Evolutionary conservation across 2,888 invertebrate species (phyloP).

Genomic region (Orchesella flavescens): DNA sequence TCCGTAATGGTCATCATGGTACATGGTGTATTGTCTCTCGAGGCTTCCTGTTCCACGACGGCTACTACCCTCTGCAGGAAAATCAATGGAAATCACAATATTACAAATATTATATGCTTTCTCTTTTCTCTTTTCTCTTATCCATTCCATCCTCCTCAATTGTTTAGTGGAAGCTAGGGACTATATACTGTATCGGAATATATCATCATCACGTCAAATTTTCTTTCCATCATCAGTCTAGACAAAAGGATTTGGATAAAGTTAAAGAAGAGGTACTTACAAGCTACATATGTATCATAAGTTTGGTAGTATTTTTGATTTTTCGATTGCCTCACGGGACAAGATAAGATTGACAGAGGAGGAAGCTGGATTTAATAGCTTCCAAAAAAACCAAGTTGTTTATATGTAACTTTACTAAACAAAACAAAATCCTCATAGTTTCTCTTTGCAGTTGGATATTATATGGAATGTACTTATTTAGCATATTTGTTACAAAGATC

Average conservation of each 20-base stretch:
- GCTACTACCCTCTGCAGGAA: conserved; percentile 67
- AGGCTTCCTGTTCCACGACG: conserved; percentile 78
- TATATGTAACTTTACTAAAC: not conserved
- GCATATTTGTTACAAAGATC: too few species aligned
- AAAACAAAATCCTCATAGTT: too few species aligned
- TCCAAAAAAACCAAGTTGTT: conserved; percentile 2
- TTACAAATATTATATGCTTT: not conserved
- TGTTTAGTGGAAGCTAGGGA: too few species aligned
- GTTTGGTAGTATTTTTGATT: not conserved
- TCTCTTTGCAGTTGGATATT: too few species aligned
- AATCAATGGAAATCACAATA: conserved; percentile 14
- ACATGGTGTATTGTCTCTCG: conserved; percentile 86
- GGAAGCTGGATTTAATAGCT: conserved; percentile 25
- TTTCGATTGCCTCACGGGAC: conserved; percentile 3
- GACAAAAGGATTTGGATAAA: not conserved
- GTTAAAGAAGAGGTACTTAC: not conserved
- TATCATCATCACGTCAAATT: not conserved
- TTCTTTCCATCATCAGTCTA: not conserved
- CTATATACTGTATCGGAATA: not conserved
- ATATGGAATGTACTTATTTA: too few species aligned
- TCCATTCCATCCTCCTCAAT: not conserved
- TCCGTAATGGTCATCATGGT: conserved; percentile 78
- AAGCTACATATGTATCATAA: too few species aligned
- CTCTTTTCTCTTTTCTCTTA: not conserved
- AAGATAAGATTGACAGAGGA: conserved; percentile 20